phyloP scores from a whole-genome alignment of 2,113 vertebrate species.

The Centrocercus urophasianus region DNA sequence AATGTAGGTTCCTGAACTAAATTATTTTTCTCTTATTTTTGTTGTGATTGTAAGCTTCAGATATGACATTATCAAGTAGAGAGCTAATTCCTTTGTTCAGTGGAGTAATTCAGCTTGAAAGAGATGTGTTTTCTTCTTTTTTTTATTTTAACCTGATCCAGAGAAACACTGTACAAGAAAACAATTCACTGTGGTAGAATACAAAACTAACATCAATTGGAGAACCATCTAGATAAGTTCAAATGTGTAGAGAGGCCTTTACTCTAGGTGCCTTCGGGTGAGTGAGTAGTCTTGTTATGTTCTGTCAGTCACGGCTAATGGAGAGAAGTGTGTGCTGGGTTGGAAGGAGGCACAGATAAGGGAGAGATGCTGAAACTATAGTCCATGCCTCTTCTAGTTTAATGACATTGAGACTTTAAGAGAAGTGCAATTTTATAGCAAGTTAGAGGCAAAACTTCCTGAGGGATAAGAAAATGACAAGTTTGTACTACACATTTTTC shows the following conservation, averaged over 20 bases:
- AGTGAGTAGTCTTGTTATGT: not conserved
- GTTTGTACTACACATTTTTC: not conserved
- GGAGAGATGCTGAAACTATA: not conserved
- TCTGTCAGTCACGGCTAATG: not conserved
- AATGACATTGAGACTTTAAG: not conserved
- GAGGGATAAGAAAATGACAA: not conserved
- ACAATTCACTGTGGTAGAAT: not conserved
- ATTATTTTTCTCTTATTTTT: not conserved
- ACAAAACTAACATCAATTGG: not conserved
- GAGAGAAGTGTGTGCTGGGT: not conserved
- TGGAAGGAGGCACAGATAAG: not conserved
- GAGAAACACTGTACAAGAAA: not conserved
- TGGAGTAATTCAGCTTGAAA: not conserved
- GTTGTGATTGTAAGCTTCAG: not conserved
- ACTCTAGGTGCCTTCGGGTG: not conserved
- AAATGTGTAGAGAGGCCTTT: not conserved
- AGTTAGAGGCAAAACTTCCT: not conserved
- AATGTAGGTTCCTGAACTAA: not conserved
- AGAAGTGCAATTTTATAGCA: not conserved
- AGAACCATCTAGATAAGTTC: not conserved
- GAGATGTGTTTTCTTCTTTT: not conserved
- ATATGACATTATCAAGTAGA: not conserved
- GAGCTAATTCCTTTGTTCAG: not conserved
- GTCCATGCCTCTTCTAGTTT: not conserved
- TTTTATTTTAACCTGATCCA: not conserved